Percentiles rank a stretch among this genome's conserved stretches.
Evolutionary conservation across 1,140 invertebrate genomes (phyloP).

Genomic region (Drosophila prosaltans): DNA sequence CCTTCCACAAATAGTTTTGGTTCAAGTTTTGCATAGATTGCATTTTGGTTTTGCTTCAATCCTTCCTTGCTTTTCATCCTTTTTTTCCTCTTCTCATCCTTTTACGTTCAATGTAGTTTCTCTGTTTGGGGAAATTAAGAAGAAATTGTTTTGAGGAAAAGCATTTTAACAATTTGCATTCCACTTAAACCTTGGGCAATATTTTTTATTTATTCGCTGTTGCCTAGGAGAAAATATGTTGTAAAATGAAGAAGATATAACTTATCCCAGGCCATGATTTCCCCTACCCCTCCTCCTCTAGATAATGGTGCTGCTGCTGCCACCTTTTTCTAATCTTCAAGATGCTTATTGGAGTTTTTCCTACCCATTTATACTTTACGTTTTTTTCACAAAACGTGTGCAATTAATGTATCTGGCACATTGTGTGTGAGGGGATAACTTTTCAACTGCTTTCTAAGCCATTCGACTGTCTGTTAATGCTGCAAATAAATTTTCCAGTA

Average conservation of each 20-base stretch:
- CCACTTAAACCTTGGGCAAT: not conserved
- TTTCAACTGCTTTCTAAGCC: conserved; percentile 53
- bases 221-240: conserved; percentile 2
- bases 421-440: conserved; percentile 37
- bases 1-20: too few relatives aligned
- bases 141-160: not conserved
- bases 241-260: conserved; percentile 12
- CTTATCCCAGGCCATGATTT: not conserved
- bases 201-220: not conserved
- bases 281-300: not conserved
- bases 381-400: conserved; percentile 17
- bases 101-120: not conserved
- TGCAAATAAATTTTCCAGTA: conserved; percentile 64
- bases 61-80: too few relatives aligned
- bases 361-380: conserved; percentile 3
- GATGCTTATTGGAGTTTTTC: conserved; percentile 16
- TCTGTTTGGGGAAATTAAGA: not conserved
- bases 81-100: too few relatives aligned
- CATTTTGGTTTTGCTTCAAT: too few relatives aligned
- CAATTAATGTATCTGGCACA: conserved; percentile 46
- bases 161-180: not conserved
- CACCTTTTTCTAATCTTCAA: not conserved
- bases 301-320: too few relatives aligned
- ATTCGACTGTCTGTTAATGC: conserved; percentile 76
- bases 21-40: too few relatives aligned